Base-by-base conservation (phyloP, 2,888 invertebrate species). In the Isoperla grammatica region DNA sequence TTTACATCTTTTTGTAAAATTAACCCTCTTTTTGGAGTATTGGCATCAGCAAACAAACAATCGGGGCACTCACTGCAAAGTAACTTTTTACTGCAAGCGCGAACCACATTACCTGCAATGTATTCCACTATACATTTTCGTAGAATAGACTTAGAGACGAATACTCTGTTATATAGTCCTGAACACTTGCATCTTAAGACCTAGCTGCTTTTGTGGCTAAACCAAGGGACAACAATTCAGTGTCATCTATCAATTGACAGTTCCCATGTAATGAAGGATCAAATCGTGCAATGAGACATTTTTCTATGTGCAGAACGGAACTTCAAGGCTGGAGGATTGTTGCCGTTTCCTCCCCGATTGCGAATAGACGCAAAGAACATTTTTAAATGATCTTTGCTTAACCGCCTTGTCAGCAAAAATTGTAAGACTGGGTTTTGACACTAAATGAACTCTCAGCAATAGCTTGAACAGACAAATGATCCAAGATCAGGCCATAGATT, bases 331-430 rank as follows among this genome's bases (percentile, higher is more conserved):
- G 62, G 17, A 0, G 65, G 62, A 20, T 65, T 63, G 37, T 63
- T 64, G 37, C 61, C 59, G 15, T 54, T 49, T 2, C 65, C 64
- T 2, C 64, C 57, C 22, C 57, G 19, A 12, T 45, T 43, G 15
- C 65, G 19, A 17, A 64, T 57, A 9, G 45, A 53, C 8, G 59
- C 56, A 46, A 64, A 63, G 13, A 64, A 61, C 4, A 59, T 6
- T 48, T 64, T 58, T 15, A 62, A 19, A 35, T 63, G 63, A 48
- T 63, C 61, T 37, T 62, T 53, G 53, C 63, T 63, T 2, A 63
- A 5, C 35, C 59, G 58, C 13, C 59, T 58, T 8, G 61, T 55
- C 3, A 54, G 46, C n/a, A 61, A 46, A 23, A 45, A 61, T 9
- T 19, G 42, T 48, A 61, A 12, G 9, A 13, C 6, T 6, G 13